Evolutionary conservation across 64 coral and sea anemone genomes (phyloP), one percentile per base, ranked within the genome.

Genomic region (Astreopora myriophthalma): DNA sequence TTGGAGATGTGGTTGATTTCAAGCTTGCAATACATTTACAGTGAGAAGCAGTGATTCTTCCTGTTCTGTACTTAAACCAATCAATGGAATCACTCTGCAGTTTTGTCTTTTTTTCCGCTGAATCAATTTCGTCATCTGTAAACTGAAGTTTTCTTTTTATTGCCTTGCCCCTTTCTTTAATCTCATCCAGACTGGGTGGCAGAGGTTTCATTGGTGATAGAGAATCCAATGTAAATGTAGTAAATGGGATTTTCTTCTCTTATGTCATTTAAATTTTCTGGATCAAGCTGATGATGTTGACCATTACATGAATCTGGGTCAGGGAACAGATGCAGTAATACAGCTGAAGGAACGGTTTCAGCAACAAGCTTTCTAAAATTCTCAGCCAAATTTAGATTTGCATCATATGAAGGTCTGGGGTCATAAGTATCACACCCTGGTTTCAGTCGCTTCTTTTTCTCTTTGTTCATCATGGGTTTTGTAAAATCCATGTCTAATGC

Each of bases 11-110:
- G 44, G 44, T 48, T 88, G 68, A 9, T 33, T 88, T 9, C 58
- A 69, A 19, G 86, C 86, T 35, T 88, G n/a, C n/a, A n/a, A n/a
- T n/a, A n/a, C n/a, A n/a, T n/a, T n/a, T 88, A 46, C 86, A 73
- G 14, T 88, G 58, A 1, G 40, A 75, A 11, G 86, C 86, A 88
- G 86, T 55, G 36, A 88, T 88, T 75, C 8, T 73, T 88, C 86
- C 86, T 1, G 9, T 75, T 55, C 74, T 88, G 49, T 88, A 75
- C 22, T 88, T 22, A 32, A 76, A 76, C 87, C 87, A 78, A 34
- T 89, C 73, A 29, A 22, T 24, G 20, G 71, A 65, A 16, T 89
- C 3, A 76, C 74, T 89, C 40, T 46, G 87, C 26, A 78, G 22
- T 77, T 76, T 89, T 51, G 81, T 65, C 40, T 3, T 62, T 88